A percentile compares a stretch with the other conserved stretches of the same genome.
Conservation (phyloP, 2,888 invertebrate genomes). For the Hydropsyche betteni region DNA sequence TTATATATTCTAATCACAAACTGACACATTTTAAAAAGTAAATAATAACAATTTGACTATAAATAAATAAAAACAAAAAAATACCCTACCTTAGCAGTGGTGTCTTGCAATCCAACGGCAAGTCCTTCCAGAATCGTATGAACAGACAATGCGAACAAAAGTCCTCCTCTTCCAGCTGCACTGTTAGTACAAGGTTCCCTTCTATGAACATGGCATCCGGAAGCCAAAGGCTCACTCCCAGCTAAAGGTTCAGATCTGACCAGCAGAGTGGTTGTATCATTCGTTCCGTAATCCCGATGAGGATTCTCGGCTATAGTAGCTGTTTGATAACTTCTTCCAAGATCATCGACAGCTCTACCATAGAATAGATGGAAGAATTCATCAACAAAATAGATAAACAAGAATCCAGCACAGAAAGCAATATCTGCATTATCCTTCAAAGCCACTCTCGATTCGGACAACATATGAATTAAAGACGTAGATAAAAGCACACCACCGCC, state of each 20-base stretch:
- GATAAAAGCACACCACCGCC: constrained; percentile 83
- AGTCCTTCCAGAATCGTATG: constrained; percentile 84
- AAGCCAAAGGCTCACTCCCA: constrained; percentile 58
- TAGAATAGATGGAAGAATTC: constrained; percentile 76
- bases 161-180: constrained; percentile 71
- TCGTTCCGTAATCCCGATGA: constrained; percentile 49
- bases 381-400: constrained; percentile 76
- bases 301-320: neutral
- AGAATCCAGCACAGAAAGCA: constrained; percentile 74
- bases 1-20: too few species aligned
- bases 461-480: constrained; percentile 80
- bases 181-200: constrained; percentile 71
- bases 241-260: constrained; percentile 57
- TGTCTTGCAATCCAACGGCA: constrained; percentile 80
- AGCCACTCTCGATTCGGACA: constrained; percentile 78
- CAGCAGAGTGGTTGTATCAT: constrained; percentile 21
- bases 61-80: neutral
- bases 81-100: constrained; percentile 67
- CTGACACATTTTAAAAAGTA: too few species aligned
- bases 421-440: constrained; percentile 71
- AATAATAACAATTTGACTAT: neutral
- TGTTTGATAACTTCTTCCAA: constrained; percentile 39
- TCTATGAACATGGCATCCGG: constrained; percentile 73
- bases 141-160: constrained; percentile 77
- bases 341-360: constrained; percentile 59